Percentiles rank a stretch among this genome's conserved stretches.
These are phyloP conservation scores for Adelosebastes latens DNA, from an alignment of 2,797 vertebrate genomes.

Conservation along the genomic window DNA sequence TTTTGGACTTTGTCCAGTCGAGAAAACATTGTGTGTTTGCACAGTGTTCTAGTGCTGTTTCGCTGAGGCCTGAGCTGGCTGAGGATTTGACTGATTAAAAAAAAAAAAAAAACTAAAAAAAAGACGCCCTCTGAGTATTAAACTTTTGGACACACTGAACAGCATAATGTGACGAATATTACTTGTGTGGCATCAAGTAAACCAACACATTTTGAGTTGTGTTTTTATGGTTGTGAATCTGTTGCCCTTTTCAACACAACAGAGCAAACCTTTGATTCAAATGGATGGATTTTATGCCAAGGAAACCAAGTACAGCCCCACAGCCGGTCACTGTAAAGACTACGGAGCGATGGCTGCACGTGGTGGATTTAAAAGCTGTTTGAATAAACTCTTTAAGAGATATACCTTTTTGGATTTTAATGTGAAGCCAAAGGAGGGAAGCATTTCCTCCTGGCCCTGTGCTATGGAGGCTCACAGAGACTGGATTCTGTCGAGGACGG, in stretches of 20 bases:
- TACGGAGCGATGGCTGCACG: slow-evolving; percentile 48
- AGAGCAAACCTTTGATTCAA: slow-evolving; percentile 36
- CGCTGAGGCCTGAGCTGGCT: slow-evolving; percentile 6
- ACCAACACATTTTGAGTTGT: slow-evolving; percentile 29
- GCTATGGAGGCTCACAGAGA: slow-evolving; percentile 40
- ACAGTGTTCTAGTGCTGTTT: slow-evolving; percentile 27
- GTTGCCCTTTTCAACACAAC: slow-evolving; percentile 30
- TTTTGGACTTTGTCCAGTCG: slow-evolving; percentile 35
- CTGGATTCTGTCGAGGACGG: slow-evolving; percentile 29
- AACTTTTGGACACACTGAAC: slow-evolving; percentile 43
- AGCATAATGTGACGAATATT: slow-evolving; percentile 38
- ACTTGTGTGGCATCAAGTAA: slow-evolving; percentile 24
- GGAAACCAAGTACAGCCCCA: slow-evolving; percentile 49
- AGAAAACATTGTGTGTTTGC: slow-evolving; percentile 45
- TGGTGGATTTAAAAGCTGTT: slow-evolving; percentile 44
- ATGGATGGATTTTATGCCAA: slow-evolving; percentile 64
- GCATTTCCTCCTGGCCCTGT: slow-evolving; percentile 27
- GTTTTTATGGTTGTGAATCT: slow-evolving; percentile 27
- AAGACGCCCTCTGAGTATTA: slow-evolving; percentile 36
- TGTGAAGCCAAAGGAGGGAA: slow-evolving; percentile 59
- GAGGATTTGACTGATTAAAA: slow-evolving; percentile 41
- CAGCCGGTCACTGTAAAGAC: slow-evolving; percentile 39
- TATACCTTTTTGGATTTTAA: slow-evolving; percentile 54
- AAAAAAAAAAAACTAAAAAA: background rate
- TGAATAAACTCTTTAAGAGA: slow-evolving; percentile 42